Evolutionary conservation across 2,797 vertebrate genomes (phyloP).

Genomic region (Gymnothorax javanicus): DNA sequence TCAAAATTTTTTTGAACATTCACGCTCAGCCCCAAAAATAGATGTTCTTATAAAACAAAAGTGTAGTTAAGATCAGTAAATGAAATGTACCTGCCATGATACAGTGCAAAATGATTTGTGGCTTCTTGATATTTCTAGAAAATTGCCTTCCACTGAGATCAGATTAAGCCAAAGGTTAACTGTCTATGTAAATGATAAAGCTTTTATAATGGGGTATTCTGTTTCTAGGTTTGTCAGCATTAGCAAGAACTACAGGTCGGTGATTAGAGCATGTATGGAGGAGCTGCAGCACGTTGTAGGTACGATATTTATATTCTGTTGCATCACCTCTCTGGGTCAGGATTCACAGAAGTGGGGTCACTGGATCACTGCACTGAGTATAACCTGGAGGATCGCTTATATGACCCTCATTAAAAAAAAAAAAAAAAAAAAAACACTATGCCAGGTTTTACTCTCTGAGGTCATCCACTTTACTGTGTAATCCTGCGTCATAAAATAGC

Average conservation of each 20-base stretch:
- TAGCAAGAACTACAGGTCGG: slow-evolving; percentile 95
- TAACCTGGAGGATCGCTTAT: too few relatives aligned
- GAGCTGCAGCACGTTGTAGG: slow-evolving; percentile 88
- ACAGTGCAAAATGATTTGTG: background rate
- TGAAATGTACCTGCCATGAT: background rate
- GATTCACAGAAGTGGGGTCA: too few relatives aligned
- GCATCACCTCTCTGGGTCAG: too few relatives aligned
- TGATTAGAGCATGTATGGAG: slow-evolving; percentile 93
- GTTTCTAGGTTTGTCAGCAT: slow-evolving; percentile 86
- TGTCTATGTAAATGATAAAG: background rate
- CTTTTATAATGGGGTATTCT: background rate
- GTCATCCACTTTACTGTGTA: too few relatives aligned
- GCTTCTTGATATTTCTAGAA: background rate
- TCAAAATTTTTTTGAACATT: too few relatives aligned
- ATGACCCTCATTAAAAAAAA: too few relatives aligned
- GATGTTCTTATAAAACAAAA: too few relatives aligned
- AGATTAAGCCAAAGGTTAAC: background rate
- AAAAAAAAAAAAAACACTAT: too few relatives aligned
- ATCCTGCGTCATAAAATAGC: too few relatives aligned
- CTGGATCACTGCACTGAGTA: too few relatives aligned
- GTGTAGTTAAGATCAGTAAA: background rate
- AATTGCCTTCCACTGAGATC: background rate
- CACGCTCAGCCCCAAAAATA: too few relatives aligned
- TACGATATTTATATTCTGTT: slow-evolving; percentile 52
- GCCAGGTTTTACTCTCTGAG: too few relatives aligned